Conservation (phyloP, 2,888 invertebrate species). For the Drosophila mettleri region DNA sequence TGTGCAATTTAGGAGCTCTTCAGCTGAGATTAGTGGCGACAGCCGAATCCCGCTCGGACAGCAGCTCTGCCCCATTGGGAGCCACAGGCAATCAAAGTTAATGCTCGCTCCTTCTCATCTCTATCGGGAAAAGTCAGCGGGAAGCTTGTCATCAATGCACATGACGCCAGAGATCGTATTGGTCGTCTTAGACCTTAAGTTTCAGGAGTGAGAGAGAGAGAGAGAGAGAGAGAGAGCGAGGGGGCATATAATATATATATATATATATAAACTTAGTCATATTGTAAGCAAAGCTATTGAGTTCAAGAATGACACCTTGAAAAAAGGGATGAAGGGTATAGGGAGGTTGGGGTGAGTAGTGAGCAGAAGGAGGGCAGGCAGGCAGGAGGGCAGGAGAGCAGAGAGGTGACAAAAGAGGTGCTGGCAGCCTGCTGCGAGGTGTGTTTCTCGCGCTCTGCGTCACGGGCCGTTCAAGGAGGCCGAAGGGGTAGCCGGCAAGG, state of each 20-base stretch:
- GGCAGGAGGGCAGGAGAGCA: neutral
- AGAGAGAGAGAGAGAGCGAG: neutral
- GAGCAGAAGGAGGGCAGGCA: neutral
- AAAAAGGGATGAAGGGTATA: neutral
- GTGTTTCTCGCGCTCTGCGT: slow-evolving; percentile 5
- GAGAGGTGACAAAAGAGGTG: slow-evolving; percentile 1
- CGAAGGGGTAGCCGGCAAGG: slow-evolving; percentile 33
- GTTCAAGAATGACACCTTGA: no score
- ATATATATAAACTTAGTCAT: neutral
- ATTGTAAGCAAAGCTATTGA: neutral
- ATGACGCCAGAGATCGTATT: slow-evolving; percentile 12
- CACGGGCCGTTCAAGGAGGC: slow-evolving; percentile 15
- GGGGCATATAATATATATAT: neutral
- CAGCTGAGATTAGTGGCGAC: slow-evolving; percentile 3
- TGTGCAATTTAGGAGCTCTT: slow-evolving; percentile 20
- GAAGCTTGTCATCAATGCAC: neutral
- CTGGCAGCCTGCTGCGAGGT: slow-evolving; percentile 44
- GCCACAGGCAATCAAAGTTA: neutral
- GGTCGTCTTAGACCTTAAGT: neutral
- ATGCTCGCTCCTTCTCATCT: neutral
- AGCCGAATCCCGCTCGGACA: no score
- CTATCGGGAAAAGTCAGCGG: neutral
- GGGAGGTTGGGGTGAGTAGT: neutral
- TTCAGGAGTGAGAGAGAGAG: slow-evolving; percentile 3
- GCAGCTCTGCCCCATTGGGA: neutral